Base-by-base conservation (phyloP, 2,113 vertebrate genomes). In the Prunella fulvescens region DNA sequence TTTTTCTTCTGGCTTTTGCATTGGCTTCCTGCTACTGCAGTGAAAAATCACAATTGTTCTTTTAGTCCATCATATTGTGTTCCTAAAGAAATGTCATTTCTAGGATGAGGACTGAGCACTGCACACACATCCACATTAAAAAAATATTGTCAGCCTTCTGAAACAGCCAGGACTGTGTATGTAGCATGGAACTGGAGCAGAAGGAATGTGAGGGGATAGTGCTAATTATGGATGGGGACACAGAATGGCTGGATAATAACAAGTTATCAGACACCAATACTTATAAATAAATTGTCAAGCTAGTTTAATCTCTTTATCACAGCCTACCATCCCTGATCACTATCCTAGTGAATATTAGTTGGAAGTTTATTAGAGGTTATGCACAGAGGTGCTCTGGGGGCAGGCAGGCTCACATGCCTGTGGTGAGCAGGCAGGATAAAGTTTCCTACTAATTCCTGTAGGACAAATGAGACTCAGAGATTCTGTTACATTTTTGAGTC, bases 371-470 rank as follows among this genome's bases (percentile, higher is more conserved):
- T 92, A 70, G 67, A 78, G 42, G 79, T 86, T 93, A 62, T 47
- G 35, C 54, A 73, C 39, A 66, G 77, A 86, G 80, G 67, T 93
- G 51, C 67, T 88, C 26, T 74, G 57, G 31, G 64, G 54, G 42
- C 72, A 90, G 60, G 19, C 7, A 0, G 45, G 40, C 42, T 92
- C 44, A 67, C 56, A 71, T 90, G 71, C 76, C 39, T 91, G 14
- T 56, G 51, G 40, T 70, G 57, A 64, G 26, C 58, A 82, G 51
- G 51, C 51, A 79, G 72, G 60, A 81, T 94, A 86, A 84, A 37
- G 35, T 95, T 95, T 93, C 81, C 70, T 29, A 42, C 40, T 90
- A 88, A 81, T 93, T 95, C 79, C 72, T 88, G 19, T 56, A 86
- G 44, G 51, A 94, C 1, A 4, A 92, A 88, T 50, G 53, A 90